phyloP scores from a whole-genome alignment of 1,140 invertebrate species.

The Bombyx mori region ASM3026992v2 NC_085121.1:8712001-8712500 shows the following conservation, averaged over 20 bases:
- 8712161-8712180: slow-evolving; percentile 54
- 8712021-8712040: slow-evolving; percentile 24
- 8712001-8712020: slow-evolving; percentile 28
- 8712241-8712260: slow-evolving; percentile 60
- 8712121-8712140: slow-evolving; percentile 66
- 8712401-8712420: slow-evolving; percentile 53
- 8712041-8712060: slow-evolving; percentile 63
- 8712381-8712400: slow-evolving; percentile 47
- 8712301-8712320: slow-evolving; percentile 53
- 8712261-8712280: slow-evolving; percentile 51
- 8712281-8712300: slow-evolving; percentile 51
- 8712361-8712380: slow-evolving; percentile 48
- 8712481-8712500: slow-evolving; percentile 53
- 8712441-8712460: slow-evolving; percentile 45
- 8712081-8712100: slow-evolving; percentile 51
- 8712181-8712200: slow-evolving; percentile 64
- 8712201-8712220: slow-evolving; percentile 49
- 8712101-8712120: slow-evolving; percentile 60
- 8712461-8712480: slow-evolving; percentile 42
- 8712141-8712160: slow-evolving; percentile 60
- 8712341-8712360: slow-evolving; percentile 44
- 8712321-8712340: slow-evolving; percentile 48
- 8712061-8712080: slow-evolving; percentile 61
- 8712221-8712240: slow-evolving; percentile 56
- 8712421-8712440: slow-evolving; percentile 49